Conservation (phyloP, 2,888 invertebrate genomes). For the Halocaridina rubra region DNA sequence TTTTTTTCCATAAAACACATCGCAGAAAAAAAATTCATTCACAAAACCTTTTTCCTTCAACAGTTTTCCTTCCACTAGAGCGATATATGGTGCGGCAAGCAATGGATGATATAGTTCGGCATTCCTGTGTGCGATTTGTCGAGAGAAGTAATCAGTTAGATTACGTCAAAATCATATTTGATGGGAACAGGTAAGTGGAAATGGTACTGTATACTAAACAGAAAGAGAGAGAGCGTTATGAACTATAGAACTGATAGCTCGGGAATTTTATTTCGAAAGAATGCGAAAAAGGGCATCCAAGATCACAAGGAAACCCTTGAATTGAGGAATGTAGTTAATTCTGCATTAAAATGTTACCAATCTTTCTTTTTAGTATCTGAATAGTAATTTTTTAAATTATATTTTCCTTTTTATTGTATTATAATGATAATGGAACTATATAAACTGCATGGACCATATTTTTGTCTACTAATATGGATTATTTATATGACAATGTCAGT, state of each 20-base stretch:
- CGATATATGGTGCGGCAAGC: neutral
- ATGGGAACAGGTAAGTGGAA: conserved; percentile 48
- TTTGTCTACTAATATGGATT: neutral
- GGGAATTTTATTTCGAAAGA: no score
- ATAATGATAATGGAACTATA: neutral
- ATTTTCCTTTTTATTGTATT: neutral
- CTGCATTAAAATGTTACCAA: no score
- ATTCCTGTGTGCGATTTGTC: conserved; percentile 11
- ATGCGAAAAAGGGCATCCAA: no score
- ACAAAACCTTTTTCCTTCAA: no score
- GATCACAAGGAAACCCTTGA: no score
- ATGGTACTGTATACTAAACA: no score
- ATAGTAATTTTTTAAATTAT: neutral
- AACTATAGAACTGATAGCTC: no score
- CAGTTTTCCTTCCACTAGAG: neutral
- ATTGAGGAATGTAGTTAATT: no score
- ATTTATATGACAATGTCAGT: neutral
- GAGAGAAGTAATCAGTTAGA: conserved; percentile 21
- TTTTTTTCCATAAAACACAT: no score
- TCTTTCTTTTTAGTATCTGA: neutral
- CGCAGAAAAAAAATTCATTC: no score
- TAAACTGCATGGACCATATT: neutral
- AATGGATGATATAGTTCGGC: neutral
- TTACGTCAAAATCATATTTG: conserved; percentile 53
- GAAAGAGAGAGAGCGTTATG: no score